phyloP scores from a whole-genome alignment of 2,797 vertebrate species.

The Micropoecilia bifurca region DNA sequence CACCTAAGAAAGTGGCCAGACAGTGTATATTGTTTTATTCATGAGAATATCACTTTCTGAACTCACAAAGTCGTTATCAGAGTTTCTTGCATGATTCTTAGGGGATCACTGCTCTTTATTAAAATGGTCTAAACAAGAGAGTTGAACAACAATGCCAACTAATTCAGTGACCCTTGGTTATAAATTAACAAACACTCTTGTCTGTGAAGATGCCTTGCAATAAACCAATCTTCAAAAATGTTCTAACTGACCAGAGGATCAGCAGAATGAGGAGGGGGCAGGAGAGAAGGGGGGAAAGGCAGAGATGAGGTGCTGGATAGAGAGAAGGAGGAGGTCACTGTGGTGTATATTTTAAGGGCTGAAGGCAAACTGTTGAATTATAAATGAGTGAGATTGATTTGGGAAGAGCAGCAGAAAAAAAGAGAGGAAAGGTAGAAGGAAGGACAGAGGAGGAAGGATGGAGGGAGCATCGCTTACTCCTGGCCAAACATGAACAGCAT shows the following conservation, averaged over 20 bases:
- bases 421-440: conserved; percentile 35
- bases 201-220: conserved; percentile 26
- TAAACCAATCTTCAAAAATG: conserved; percentile 46
- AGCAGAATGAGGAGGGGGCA: conserved; percentile 5
- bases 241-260: conserved; percentile 31
- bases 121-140: conserved; percentile 16
- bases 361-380: conserved; percentile 92
- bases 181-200: conserved; percentile 3
- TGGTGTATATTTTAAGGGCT: conserved; percentile 85
- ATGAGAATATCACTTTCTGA: not conserved
- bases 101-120: conserved; percentile 8
- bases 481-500: conserved; percentile 40
- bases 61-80: not conserved
- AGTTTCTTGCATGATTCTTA: not conserved
- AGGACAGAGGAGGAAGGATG: conserved; percentile 33
- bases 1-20: not conserved
- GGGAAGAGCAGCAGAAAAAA: conserved; percentile 38
- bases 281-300: conserved; percentile 15
- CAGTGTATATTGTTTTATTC: too few relatives aligned
- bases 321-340: conserved; percentile 71
- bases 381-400: conserved; percentile 87
- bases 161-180: conserved; percentile 10
- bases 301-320: conserved; percentile 48
- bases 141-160: conserved; percentile 6
- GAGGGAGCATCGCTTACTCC: conserved; percentile 38